Evolutionary conservation across 2,113 vertebrate genomes (phyloP).

Genomic region (Steatornis caripensis): DNA sequence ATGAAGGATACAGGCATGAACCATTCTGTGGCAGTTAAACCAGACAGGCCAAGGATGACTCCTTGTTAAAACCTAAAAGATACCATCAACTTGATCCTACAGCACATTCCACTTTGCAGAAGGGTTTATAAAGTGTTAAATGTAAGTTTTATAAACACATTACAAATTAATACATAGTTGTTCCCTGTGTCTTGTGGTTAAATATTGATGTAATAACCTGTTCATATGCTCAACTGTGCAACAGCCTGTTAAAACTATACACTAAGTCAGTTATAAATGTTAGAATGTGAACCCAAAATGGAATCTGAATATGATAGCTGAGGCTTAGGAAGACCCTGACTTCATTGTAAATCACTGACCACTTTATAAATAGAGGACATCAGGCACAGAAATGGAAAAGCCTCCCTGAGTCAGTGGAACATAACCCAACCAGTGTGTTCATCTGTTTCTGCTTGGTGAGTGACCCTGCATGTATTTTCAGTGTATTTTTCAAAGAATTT

Average conservation of each 20-base stretch:
- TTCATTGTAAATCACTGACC: background rate
- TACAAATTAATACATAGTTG: rapidly evolving
- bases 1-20: background rate
- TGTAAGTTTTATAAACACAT: background rate
- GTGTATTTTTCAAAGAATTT: background rate
- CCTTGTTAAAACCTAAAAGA: background rate
- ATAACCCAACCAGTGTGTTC: background rate
- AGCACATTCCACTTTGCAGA: background rate
- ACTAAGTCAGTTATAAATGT: background rate
- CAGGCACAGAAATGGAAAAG: background rate
- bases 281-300: background rate
- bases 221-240: background rate
- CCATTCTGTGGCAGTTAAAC: background rate
- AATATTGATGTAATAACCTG: background rate
- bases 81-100: rapidly evolving
- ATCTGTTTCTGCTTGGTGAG: background rate
- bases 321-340: background rate
- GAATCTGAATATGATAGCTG: background rate
- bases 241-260: background rate
- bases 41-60: background rate
- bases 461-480: background rate
- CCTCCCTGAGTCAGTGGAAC: background rate
- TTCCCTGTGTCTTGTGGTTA: background rate
- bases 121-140: background rate
- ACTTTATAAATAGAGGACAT: background rate